Percentiles rank a stretch among this genome's conserved stretches.
phyloP scores from a whole-genome alignment of 2,113 vertebrate species.

The Hylia prasina region DNA sequence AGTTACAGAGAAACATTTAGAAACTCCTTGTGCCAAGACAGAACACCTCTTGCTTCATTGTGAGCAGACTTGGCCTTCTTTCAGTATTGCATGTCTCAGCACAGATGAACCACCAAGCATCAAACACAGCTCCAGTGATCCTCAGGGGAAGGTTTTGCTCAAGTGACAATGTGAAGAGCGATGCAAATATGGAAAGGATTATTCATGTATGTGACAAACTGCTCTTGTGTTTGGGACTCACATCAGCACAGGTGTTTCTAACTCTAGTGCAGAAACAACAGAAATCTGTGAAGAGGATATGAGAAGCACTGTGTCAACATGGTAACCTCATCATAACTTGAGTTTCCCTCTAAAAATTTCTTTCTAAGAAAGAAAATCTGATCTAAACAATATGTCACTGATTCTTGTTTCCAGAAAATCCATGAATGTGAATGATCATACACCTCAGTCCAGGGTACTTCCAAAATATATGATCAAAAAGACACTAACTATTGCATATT shows the following conservation, averaged over 20 bases:
- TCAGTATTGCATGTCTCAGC: not conserved
- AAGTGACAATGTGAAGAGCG: accelerated
- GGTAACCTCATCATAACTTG: not conserved
- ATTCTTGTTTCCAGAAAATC: not conserved
- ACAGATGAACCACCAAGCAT: not conserved
- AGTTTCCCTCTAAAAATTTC: not conserved
- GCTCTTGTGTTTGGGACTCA: not conserved
- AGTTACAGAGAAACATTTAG: not conserved
- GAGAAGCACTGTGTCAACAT: not conserved
- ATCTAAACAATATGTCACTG: not conserved
- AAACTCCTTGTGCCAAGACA: not conserved
- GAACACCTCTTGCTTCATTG: not conserved
- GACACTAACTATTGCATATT: not conserved
- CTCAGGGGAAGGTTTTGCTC: not conserved
- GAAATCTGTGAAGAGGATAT: not conserved
- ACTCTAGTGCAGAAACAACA: not conserved
- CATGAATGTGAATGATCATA: not conserved
- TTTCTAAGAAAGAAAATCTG: not conserved
- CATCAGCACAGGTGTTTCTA: not conserved
- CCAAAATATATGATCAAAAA: not conserved
- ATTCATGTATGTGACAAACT: not conserved
- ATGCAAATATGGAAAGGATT: not conserved
- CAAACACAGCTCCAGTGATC: not conserved
- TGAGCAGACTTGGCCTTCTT: too few species aligned
- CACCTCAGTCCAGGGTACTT: not conserved